These are phyloP conservation scores for Arvicola amphibius DNA, from an alignment of 2,797 vertebrate species.

Conservation along the genomic window DNA sequence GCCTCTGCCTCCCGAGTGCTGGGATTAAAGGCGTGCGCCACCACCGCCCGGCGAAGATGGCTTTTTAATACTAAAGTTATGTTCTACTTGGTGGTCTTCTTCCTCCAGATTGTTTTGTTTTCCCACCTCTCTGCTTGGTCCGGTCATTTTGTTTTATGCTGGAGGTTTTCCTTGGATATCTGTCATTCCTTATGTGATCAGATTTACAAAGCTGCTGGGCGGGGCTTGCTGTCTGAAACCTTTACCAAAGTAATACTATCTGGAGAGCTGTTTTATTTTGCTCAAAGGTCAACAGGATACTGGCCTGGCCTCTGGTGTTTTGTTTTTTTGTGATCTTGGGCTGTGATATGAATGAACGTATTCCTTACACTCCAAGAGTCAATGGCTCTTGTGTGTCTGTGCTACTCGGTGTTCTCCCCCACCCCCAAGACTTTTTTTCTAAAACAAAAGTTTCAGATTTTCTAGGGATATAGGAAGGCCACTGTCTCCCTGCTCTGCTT, in stretches of 20 bases:
- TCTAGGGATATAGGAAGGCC: background rate
- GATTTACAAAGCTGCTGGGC: background rate
- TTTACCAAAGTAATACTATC: background rate
- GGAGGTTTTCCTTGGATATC: background rate
- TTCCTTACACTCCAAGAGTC: background rate
- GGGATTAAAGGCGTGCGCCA: too few relatives aligned
- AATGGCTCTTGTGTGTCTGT: background rate
- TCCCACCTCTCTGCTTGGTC: background rate
- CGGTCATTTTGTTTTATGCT: background rate
- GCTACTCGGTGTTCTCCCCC: background rate
- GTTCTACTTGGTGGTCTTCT: conserved; percentile 3
- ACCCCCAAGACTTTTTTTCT: background rate
- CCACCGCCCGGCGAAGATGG: background rate
- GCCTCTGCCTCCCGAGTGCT: too few relatives aligned
- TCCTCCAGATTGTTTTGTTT: background rate
- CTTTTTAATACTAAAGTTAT: background rate
- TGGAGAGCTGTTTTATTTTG: background rate
- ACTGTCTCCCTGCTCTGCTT: background rate
- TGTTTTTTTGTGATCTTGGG: background rate
- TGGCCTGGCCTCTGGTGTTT: background rate
- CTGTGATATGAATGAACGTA: background rate
- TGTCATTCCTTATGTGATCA: background rate
- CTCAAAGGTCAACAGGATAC: background rate
- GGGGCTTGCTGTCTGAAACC: background rate
- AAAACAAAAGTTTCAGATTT: conserved; percentile 17